Percentiles rank a stretch among this genome's conserved stretches.
Conservation (phyloP, 2,797 vertebrate species). For the Lates japonicus region DNA sequence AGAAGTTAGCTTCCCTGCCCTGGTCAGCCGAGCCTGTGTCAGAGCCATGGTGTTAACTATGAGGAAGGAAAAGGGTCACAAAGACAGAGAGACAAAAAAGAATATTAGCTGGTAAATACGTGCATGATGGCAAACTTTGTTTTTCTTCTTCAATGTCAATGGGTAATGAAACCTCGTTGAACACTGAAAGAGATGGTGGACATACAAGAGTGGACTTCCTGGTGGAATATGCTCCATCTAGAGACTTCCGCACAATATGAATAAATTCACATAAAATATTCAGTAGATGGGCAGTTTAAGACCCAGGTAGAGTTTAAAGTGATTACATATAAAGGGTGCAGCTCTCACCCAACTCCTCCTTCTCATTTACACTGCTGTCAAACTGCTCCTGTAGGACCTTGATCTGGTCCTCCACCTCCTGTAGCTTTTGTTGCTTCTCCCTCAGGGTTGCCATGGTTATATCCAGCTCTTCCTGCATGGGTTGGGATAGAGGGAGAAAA, state of each 20-base stretch:
- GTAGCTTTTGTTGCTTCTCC: conserved; percentile 88
- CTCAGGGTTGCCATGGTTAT: conserved; percentile 86
- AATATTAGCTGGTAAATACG: neutral
- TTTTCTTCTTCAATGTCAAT: neutral
- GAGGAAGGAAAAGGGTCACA: neutral
- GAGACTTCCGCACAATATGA: neutral
- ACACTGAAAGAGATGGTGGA: neutral
- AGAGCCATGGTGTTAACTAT: conserved; percentile 87
- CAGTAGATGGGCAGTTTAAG: neutral
- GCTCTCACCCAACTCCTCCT: conserved; percentile 86
- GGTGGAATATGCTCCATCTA: neutral
- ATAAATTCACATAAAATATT: neutral
- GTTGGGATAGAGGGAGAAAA: neutral
- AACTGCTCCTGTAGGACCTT: conserved; percentile 87
- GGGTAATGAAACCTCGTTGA: neutral
- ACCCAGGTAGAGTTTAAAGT: neutral
- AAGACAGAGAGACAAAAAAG: neutral
- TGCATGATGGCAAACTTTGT: neutral
- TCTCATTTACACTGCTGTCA: conserved; percentile 87
- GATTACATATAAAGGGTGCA: neutral
- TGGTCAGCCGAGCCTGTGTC: conserved; percentile 85
- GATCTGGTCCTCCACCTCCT: conserved; percentile 88
- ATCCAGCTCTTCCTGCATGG: conserved; percentile 88
- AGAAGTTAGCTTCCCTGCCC: conserved; percentile 89
- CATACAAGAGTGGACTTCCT: neutral